phyloP scores from a whole-genome alignment of 2,113 vertebrate species.

The Phalacrocorax carbo region DNA sequence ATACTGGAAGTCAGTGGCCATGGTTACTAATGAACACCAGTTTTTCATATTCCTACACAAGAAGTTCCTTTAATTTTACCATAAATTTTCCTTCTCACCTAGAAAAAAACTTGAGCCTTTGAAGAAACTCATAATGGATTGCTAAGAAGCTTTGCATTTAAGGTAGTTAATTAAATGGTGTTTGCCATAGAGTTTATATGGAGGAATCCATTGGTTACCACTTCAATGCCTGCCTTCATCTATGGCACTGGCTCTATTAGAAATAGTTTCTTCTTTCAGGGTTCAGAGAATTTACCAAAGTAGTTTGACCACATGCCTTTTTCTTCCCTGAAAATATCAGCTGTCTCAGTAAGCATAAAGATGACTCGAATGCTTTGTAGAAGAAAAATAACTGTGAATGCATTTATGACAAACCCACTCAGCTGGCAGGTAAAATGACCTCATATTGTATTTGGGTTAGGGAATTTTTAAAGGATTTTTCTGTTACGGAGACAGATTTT shows the following conservation, averaged over 20 bases:
- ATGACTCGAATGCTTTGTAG: neutral
- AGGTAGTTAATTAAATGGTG: neutral
- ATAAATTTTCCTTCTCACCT: neutral
- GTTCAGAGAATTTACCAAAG: conserved; percentile 3
- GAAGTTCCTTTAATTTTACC: neutral
- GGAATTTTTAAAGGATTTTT: conserved; percentile 43
- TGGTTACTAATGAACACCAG: neutral
- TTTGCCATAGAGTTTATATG: neutral
- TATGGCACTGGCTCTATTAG: neutral
- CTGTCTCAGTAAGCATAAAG: conserved; percentile 7
- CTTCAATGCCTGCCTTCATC: neutral
- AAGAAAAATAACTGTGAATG: neutral
- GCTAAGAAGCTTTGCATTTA: neutral
- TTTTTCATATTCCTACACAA: neutral
- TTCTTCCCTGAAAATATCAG: conserved; percentile 11
- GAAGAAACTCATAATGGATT: neutral
- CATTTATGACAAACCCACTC: conserved; percentile 10
- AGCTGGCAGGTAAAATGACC: conserved; percentile 14
- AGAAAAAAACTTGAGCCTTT: neutral
- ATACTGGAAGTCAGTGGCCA: neutral
- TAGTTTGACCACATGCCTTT: neutral
- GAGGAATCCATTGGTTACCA: neutral
- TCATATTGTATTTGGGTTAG: conserved; percentile 40
- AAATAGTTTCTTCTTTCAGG: neutral
- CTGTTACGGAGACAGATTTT: neutral